These are phyloP conservation scores for Bufo gargarizans DNA, from an alignment of 2,113 vertebrate species.

Conservation along the genomic window DNA sequence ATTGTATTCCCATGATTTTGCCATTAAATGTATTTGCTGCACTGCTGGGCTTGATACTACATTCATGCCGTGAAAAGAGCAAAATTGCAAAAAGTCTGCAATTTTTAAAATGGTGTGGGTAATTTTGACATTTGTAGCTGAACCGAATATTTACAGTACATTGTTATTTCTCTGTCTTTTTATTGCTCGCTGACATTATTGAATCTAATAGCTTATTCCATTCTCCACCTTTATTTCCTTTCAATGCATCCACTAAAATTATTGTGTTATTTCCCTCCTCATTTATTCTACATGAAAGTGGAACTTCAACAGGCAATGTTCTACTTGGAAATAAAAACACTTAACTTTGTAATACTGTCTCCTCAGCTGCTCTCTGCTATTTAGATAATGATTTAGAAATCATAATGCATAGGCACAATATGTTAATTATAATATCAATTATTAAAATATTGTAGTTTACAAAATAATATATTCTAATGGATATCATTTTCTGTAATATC, in stretches of 20 bases:
- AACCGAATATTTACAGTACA: slow-evolving; percentile 56
- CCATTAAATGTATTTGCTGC: slow-evolving; percentile 53
- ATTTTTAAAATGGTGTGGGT: slow-evolving; percentile 53
- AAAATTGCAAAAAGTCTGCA: slow-evolving; percentile 54
- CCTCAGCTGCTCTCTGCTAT: slow-evolving; percentile 9
- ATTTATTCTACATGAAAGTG: slow-evolving; percentile 36
- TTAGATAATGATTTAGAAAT: slow-evolving; percentile 4
- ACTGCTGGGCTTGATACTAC: slow-evolving; percentile 45
- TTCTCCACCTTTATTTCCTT: slow-evolving; percentile 53
- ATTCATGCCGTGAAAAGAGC: slow-evolving; percentile 50
- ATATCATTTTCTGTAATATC: not conserved
- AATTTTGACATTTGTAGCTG: slow-evolving; percentile 56
- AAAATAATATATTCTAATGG: not conserved
- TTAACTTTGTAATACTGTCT: not conserved
- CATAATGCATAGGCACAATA: not conserved
- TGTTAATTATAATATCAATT: slow-evolving; percentile 4
- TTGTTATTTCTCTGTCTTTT: slow-evolving; percentile 56
- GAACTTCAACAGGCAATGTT: slow-evolving; percentile 36
- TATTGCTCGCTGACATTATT: slow-evolving; percentile 52
- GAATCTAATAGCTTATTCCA: slow-evolving; percentile 49
- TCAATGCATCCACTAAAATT: slow-evolving; percentile 49
- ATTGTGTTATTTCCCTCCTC: slow-evolving; percentile 43
- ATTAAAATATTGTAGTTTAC: not conserved
- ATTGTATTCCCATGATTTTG: slow-evolving; percentile 54
- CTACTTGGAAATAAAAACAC: slow-evolving; percentile 28